A percentile compares a stretch with the other conserved stretches of the same genome.
phyloP scores from a whole-genome alignment of 2,888 invertebrate genomes.

The Antitype chi region DNA sequence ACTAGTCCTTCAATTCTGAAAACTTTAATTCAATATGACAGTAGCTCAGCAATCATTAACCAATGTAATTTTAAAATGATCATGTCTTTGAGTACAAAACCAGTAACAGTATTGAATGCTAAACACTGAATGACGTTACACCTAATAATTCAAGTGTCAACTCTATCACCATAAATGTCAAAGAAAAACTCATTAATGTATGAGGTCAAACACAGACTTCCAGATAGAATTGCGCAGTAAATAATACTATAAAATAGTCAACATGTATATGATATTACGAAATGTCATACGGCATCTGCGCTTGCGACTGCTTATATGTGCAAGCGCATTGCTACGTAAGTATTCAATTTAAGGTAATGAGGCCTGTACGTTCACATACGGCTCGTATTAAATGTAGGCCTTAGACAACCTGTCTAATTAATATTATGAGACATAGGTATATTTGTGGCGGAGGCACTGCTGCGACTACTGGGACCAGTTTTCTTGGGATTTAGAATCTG shows the following conservation, averaged over 20 bases:
- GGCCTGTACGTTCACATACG: conserved; percentile 62
- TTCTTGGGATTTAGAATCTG: conserved; percentile 43
- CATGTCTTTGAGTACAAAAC: conserved; percentile 9
- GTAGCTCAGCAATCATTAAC: conserved; percentile 15
- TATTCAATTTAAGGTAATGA: conserved; percentile 69
- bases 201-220: conserved; percentile 46
- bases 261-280: conserved; percentile 63
- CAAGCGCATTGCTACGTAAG: conserved; percentile 66
- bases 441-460: conserved; percentile 38
- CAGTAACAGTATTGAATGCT: conserved; percentile 21
- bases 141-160: conserved; percentile 46
- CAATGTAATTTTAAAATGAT: conserved; percentile 6
- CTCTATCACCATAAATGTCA: conserved; percentile 25
- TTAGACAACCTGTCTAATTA: conserved; percentile 66
- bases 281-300: conserved; percentile 66
- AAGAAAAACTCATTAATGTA: conserved; percentile 53
- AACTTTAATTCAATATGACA: conserved; percentile 3
- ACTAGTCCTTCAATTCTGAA: background rate
- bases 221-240: conserved; percentile 56
- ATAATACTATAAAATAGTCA: conserved; percentile 53
- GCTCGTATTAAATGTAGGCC: conserved; percentile 59
- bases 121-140: conserved; percentile 32
- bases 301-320: conserved; percentile 61
- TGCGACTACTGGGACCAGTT: conserved; percentile 36
- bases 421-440: conserved; percentile 53